Conservation (phyloP, 2,888 invertebrate genomes). For the Clistopyga incitator region DNA sequence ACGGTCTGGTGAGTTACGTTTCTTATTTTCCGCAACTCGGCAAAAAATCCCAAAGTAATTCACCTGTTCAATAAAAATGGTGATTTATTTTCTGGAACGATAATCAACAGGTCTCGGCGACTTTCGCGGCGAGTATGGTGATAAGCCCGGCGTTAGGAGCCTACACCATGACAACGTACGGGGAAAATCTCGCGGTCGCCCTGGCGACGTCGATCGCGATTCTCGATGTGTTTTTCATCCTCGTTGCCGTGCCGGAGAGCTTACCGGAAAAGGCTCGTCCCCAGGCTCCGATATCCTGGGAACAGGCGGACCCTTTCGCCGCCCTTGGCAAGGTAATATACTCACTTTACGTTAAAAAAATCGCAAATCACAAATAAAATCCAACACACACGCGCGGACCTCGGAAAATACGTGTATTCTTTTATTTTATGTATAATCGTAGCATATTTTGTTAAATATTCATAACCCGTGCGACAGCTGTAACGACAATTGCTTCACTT, state of each 20-base stretch:
- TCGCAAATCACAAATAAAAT: too few species aligned
- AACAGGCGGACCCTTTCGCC: constrained; percentile 98
- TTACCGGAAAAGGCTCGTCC: constrained; percentile 95
- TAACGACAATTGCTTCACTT: not conserved
- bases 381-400: too few species aligned
- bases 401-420: too few species aligned
- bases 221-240: constrained; percentile 98
- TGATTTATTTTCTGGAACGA: not conserved
- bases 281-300: constrained; percentile 95
- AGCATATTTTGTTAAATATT: not conserved
- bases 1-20: constrained; percentile 91
- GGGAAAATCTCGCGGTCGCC: constrained; percentile 90
- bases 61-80: too few species aligned
- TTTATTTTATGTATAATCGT: not conserved
- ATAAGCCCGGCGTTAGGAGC: constrained; percentile 98
- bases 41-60: too few species aligned
- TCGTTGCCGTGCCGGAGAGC: constrained; percentile 99
- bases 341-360: too few species aligned
- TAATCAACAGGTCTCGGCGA: constrained; percentile 91
- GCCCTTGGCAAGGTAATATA: constrained; percentile 85
- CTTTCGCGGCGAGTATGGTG: constrained; percentile 99
- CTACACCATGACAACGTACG: constrained; percentile 93
- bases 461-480: not conserved
- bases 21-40: constrained; percentile 13
- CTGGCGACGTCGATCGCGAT: constrained; percentile 98